Evolutionary conservation across 2,797 vertebrate genomes (phyloP).

Genomic region (Spea hammondii): DNA sequence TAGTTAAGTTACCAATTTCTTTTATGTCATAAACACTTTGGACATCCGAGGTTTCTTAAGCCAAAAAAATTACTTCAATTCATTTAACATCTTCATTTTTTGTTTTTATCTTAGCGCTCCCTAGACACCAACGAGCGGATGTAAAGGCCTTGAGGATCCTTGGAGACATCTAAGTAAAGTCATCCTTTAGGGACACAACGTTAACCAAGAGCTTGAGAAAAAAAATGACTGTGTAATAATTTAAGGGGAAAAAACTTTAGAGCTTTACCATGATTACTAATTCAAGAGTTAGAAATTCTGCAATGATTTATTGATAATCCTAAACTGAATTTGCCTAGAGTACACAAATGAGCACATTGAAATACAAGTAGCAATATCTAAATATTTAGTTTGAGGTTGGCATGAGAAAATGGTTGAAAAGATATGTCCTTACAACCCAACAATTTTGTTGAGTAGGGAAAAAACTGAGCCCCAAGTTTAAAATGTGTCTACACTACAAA

Average conservation of each 20-base stretch:
- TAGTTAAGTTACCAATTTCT: no score
- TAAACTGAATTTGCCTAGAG: slow-evolving; percentile 64
- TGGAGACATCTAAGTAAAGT: slow-evolving; percentile 52
- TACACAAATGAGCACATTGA: slow-evolving; percentile 43
- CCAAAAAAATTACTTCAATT: slow-evolving; percentile 55
- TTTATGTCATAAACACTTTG: not conserved
- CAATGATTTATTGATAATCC: slow-evolving; percentile 72
- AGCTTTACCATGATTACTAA: slow-evolving; percentile 64
- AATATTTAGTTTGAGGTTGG: no score
- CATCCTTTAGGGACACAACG: slow-evolving; percentile 55
- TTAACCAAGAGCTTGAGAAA: slow-evolving; percentile 59
- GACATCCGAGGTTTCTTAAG: slow-evolving; percentile 49
- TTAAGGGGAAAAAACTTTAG: slow-evolving; percentile 35
- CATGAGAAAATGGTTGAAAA: no score
- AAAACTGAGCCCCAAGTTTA: no score
- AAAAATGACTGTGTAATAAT: slow-evolving; percentile 62
- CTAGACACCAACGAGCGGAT: slow-evolving; percentile 53
- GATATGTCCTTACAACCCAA: no score
- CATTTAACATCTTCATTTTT: slow-evolving; percentile 62
- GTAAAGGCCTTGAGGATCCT: slow-evolving; percentile 54
- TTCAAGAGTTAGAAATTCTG: slow-evolving; percentile 64
- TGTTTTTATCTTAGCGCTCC: slow-evolving; percentile 57
- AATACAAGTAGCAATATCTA: no score
- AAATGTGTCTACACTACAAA: no score
- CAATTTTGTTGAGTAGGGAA: no score